Base-by-base conservation (phyloP, 2,888 invertebrate species). In the Tetragonisca angustula region DNA sequence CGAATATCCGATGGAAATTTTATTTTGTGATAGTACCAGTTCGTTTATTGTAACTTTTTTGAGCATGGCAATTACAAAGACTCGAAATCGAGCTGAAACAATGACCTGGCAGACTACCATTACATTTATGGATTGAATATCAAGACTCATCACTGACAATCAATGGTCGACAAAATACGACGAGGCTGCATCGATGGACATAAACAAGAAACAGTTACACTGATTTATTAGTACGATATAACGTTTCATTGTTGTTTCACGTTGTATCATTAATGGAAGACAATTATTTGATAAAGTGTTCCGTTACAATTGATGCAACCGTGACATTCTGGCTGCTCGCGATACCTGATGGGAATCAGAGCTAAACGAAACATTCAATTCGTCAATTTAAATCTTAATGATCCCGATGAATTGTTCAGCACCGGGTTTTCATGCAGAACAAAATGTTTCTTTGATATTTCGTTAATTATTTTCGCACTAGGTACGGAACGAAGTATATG, bases 121-220 rank as follows among this genome's bases (percentile, higher is more conserved):
- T 61, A 62, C 74, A 75, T 77, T 80, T 69, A 64, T 52, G 68
- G 76, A 77, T 83, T n/a, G 68, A 80, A 80, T 76, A 78, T 84
- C 83, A 24, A 68, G 71, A 68, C 70, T 83, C 84, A 54, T 85
- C 83, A 67, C 76, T 73, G 85, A 32, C 69, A 36, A 80, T 79
- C 50, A 49, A 72, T 62, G 32, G 52, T 49, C 61, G 69, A 76
- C 76, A 73, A 83, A 62, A 79, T 71, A 76, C 70, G 36, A 76
- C 6, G 70, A 65, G 32, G 65, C 62, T 76, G 75, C 73, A 43
- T 61, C 74, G 68, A 24, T 76, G 78, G 49, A 54, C 62, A 86
- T 80, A 74, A 79, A 81, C 84, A 85, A 77, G 59, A 24, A 32
- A 21, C 73, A 24, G 52, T 62, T 67, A 49, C 64, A 11, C 9